These are phyloP conservation scores for Poeciliopsis occidentalis DNA, from an alignment of 2,113 vertebrate genomes.

Conservation along the genomic window DNA sequence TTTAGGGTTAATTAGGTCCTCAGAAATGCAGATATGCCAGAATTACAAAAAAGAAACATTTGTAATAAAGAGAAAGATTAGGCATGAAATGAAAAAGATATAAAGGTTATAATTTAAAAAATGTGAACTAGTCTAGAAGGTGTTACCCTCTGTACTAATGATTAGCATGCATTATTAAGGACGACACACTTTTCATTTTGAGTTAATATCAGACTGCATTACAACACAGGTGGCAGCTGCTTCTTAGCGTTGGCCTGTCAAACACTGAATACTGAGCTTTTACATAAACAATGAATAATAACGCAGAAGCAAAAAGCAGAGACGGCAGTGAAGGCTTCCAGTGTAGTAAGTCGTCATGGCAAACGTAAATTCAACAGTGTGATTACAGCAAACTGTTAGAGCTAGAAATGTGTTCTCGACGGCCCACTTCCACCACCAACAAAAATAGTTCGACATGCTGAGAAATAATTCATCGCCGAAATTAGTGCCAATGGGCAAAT, in stretches of 20 bases:
- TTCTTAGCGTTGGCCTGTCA: conserved; percentile 35
- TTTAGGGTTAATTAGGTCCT: conserved; percentile 13
- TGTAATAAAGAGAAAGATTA: background rate
- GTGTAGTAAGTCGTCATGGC: conserved; percentile 57
- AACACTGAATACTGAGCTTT: conserved; percentile 41
- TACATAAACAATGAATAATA: conserved; percentile 50
- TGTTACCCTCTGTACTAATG: conserved; percentile 9
- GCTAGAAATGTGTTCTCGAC: conserved; percentile 21
- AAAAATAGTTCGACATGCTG: conserved; percentile 29
- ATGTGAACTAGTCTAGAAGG: background rate
- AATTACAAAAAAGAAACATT: background rate
- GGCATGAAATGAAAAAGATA: background rate
- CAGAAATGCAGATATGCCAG: conserved; percentile 15
- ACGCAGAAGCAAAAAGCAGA: conserved; percentile 34
- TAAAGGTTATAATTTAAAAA: background rate
- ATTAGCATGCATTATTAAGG: conserved; percentile 28
- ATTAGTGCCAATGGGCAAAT: conserved; percentile 46
- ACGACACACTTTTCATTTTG: conserved; percentile 34
- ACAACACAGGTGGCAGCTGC: conserved; percentile 39
- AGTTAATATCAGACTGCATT: conserved; percentile 22
- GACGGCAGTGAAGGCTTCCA: conserved; percentile 65
- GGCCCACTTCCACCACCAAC: conserved; percentile 30
- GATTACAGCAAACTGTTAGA: conserved; percentile 45
- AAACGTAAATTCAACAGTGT: conserved; percentile 32
- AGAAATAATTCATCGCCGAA: background rate